phyloP scores from a whole-genome alignment of 2,888 invertebrate genomes.

The Mechanitis mazaeus region DNA sequence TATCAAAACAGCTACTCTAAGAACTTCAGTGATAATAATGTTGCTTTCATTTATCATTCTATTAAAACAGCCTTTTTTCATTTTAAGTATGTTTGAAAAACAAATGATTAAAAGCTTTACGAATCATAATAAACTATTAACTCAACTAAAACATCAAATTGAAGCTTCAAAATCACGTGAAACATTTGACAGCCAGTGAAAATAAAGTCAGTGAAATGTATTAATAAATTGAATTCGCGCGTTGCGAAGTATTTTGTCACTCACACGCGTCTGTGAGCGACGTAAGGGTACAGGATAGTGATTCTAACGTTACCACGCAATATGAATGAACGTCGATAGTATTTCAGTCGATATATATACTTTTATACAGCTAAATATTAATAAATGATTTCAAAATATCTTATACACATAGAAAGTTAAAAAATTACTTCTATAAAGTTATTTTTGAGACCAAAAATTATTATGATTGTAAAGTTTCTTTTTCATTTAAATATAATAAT shows the following conservation, averaged over 20 bases:
- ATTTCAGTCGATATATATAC: neutral
- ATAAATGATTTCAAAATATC: too few relatives aligned
- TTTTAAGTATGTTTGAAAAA: neutral
- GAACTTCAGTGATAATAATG: too few relatives aligned
- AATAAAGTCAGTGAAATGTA: slow-evolving; percentile 24
- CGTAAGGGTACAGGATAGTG: slow-evolving; percentile 33
- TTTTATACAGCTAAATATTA: neutral
- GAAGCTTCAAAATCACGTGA: slow-evolving; percentile 18
- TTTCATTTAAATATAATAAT: neutral
- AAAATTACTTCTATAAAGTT: too few relatives aligned
- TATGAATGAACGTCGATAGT: neutral
- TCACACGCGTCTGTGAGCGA: slow-evolving; percentile 32
- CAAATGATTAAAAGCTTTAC: neutral
- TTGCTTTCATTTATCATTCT: too few relatives aligned
- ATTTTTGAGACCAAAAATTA: too few relatives aligned
- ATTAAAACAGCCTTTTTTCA: too few relatives aligned
- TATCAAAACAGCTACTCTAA: too few relatives aligned
- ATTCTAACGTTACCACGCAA: slow-evolving; percentile 1
- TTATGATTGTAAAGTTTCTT: too few relatives aligned
- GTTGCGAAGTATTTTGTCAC: slow-evolving; percentile 33
- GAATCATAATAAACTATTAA: neutral
- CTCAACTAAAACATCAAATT: slow-evolving; percentile 6
- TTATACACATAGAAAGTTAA: too few relatives aligned
- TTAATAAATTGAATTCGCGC: slow-evolving; percentile 33
- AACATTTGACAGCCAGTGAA: slow-evolving; percentile 23